Base-by-base conservation (phyloP, 2,113 vertebrate species). In the Ursus arctos region DNA sequence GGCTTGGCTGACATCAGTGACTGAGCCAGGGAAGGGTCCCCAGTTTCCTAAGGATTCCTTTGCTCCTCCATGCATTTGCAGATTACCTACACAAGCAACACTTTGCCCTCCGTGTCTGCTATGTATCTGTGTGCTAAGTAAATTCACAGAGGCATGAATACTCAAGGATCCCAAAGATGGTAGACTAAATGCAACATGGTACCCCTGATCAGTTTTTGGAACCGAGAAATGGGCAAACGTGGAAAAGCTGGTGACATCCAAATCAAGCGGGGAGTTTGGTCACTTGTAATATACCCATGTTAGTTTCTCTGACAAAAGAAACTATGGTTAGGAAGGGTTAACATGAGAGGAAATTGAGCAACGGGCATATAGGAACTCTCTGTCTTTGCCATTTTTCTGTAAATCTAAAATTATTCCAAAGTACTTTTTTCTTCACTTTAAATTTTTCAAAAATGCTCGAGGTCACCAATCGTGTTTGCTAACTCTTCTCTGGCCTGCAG, bases 1-100 rank as follows among this genome's bases (percentile, higher is more conserved):
- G 61, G 83, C 51, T 97, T 93, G 95, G 84, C 94, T 97, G 98
- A 97, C 95, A 97, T 98, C 51, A 26, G 65, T 2, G 28, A 79
- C 95, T 96, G 95, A 97, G 49, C 92, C 96, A 98, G 93, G 94
- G 90, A 98, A 2, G 57, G 82, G 61, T 71, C 51, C 43, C 40
- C 57, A 24, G 33, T 59, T 94, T 96, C 80, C 82, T 36, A 47
- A 89, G 83, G 53, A 81, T 76, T 74, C 81, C 86, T 94, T 82
- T 94, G 53, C 91, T 88, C 59, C 5, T 76, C 51, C 84, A 51
- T 40, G 61, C 57, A 26, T 33, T 13, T 1, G 43, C 18, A 63
- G n/a, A 82, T 77, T 53, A 49, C 7, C 40, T 80, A 76, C 33
- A n/a, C 74, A 61, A 59, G 59, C 0, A 26, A 18, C 10, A 26